These are phyloP conservation scores for Griposia aprilina DNA, from an alignment of 2,888 invertebrate genomes.

Conservation along the genomic window DNA sequence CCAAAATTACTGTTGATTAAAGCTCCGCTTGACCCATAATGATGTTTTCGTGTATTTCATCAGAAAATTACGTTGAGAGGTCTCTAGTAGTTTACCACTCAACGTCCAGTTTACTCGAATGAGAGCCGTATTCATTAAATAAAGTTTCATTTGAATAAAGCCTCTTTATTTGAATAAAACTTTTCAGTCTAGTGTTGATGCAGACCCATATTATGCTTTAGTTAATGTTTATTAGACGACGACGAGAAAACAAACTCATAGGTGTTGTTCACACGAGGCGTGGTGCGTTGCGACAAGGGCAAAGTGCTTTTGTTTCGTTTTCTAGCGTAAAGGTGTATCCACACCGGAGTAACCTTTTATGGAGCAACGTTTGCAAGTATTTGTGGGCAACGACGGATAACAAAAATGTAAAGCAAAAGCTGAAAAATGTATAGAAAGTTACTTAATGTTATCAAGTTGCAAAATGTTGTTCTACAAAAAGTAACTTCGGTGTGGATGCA, in stretches of 20 bases:
- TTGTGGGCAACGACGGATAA: no score
- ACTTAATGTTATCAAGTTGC: no score
- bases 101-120: conserved; percentile 42
- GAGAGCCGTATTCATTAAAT: conserved; percentile 59
- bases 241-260: conserved; percentile 14
- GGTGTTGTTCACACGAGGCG: neutral
- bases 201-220: conserved; percentile 19
- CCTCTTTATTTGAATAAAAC: conserved; percentile 41
- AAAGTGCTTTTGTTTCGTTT: neutral
- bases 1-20: neutral
- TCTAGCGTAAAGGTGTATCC: neutral
- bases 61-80: conserved; percentile 24
- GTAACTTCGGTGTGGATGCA: no score
- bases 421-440: no score
- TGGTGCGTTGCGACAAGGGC: no score
- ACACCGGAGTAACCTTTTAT: no score
- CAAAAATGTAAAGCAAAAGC: no score
- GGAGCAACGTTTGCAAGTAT: no score
- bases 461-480: no score
- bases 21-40: conserved; percentile 11
- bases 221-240: conserved; percentile 30
- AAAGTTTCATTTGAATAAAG: conserved; percentile 47
- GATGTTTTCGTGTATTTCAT: conserved; percentile 40
- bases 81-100: conserved; percentile 19
- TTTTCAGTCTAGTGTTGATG: conserved; percentile 51